These are phyloP conservation scores for Thalassaphorura encarpata DNA, from an alignment of 1,140 invertebrate species.

Conservation along the genomic window DNA sequence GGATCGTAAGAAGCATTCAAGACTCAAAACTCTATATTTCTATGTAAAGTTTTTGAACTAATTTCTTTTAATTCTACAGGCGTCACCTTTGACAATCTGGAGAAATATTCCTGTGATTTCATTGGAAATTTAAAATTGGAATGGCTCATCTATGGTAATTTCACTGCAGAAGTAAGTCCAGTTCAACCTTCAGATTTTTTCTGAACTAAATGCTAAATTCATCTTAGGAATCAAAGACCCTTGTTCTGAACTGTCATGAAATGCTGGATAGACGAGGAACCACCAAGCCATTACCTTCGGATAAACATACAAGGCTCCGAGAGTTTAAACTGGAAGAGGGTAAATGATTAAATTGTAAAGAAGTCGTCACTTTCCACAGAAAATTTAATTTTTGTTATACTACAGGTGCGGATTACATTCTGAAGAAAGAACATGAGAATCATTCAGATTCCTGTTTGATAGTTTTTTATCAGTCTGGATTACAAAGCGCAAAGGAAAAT, in stretches of 20 bases:
- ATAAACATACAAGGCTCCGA: slow-evolving; percentile 64
- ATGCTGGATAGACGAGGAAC: slow-evolving; percentile 45
- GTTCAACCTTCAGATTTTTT: too few species aligned
- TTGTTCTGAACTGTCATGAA: slow-evolving; percentile 57
- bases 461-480: slow-evolving; percentile 76
- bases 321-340: slow-evolving; percentile 76
- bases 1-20: slow-evolving; percentile 47
- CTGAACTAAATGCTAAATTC: slow-evolving; percentile 20
- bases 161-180: slow-evolving; percentile 38
- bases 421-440: slow-evolving; percentile 62
- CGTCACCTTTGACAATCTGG: slow-evolving; percentile 59
- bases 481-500: slow-evolving; percentile 66
- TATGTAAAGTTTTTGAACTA: too few species aligned
- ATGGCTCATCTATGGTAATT: slow-evolving; percentile 74
- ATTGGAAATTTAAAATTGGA: slow-evolving; percentile 72
- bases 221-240: slow-evolving; percentile 50
- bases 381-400: too few species aligned
- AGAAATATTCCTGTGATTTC: slow-evolving; percentile 62
- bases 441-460: slow-evolving; percentile 80
- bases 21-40: background rate
- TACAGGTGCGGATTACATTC: slow-evolving; percentile 51
- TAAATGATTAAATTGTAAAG: too few species aligned
- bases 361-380: too few species aligned
- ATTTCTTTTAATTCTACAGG: slow-evolving; percentile 45
- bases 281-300: slow-evolving; percentile 55